These are phyloP conservation scores for Aspiorhynchus laticeps DNA, from an alignment of 2,113 vertebrate species.

Conservation along the genomic window DNA sequence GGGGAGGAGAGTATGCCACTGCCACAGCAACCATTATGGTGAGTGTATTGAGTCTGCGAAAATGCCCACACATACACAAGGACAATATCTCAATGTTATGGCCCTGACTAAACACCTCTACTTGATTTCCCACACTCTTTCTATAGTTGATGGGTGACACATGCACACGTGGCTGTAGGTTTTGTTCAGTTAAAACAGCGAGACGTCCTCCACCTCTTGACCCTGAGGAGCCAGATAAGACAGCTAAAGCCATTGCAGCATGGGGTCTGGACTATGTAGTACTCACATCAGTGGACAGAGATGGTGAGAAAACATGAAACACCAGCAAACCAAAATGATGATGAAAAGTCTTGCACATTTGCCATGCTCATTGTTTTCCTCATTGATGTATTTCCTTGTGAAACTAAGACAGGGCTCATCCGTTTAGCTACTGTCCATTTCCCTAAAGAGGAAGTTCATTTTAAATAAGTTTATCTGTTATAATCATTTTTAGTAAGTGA, in stretches of 20 bases:
- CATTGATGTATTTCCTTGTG: neutral
- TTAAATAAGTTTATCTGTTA: neutral
- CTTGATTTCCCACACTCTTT: neutral
- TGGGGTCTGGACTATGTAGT: slow-evolving; percentile 99
- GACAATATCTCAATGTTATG: neutral
- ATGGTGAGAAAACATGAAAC: slow-evolving; percentile 77
- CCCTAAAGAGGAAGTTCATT: neutral
- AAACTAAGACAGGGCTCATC: neutral
- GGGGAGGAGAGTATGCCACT: slow-evolving; percentile 91
- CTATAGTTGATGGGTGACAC: slow-evolving; percentile 95
- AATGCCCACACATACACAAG: neutral
- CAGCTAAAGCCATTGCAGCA: slow-evolving; percentile 87
- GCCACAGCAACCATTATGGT: slow-evolving; percentile 99
- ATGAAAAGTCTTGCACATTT: neutral
- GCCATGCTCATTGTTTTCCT: neutral
- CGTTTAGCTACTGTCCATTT: neutral
- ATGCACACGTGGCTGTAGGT: slow-evolving; percentile 94
- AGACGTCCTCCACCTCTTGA: slow-evolving; percentile 85
- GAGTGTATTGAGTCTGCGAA: slow-evolving; percentile 53
- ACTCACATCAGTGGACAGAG: slow-evolving; percentile 94
- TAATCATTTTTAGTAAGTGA: neutral
- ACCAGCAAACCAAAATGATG: neutral
- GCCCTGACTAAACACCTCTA: neutral
- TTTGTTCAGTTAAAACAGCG: slow-evolving; percentile 95
- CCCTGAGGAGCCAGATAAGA: slow-evolving; percentile 87